A percentile compares a stretch with the other conserved stretches of the same genome.
These are phyloP conservation scores for Atrichornis clamosus DNA, from an alignment of 2,113 vertebrate genomes.

Conservation along the genomic window DNA sequence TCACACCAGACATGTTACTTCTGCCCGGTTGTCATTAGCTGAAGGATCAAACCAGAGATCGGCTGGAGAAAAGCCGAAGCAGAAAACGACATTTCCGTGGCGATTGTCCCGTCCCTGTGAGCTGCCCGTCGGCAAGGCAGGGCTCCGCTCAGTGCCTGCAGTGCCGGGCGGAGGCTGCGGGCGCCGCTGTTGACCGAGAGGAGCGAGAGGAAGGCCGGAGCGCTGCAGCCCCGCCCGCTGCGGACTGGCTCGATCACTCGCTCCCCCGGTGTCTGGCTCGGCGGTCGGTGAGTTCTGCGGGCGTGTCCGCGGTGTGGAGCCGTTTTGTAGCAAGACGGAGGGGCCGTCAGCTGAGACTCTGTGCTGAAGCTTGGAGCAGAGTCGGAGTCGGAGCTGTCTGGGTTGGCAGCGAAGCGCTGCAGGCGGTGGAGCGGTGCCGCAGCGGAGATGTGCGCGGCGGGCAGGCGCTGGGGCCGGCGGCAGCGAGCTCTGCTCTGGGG, in stretches of 20 bases:
- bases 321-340: not conserved
- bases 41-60: not conserved
- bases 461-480: not conserved
- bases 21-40: no score
- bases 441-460: not conserved
- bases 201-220: not conserved
- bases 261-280: not conserved
- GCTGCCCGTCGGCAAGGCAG: no score
- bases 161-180: not conserved
- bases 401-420: not conserved
- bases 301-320: not conserved
- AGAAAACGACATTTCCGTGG: not conserved
- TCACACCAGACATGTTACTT: no score
- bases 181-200: slow-evolving; percentile 11
- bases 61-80: not conserved
- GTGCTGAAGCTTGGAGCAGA: not conserved
- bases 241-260: not conserved
- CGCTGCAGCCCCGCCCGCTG: not conserved
- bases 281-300: not conserved
- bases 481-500: slow-evolving; percentile 10
- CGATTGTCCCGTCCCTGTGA: not conserved
- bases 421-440: not conserved
- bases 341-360: no score
- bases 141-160: not conserved
- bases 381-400: not conserved